Base-by-base conservation (phyloP, 30 jellyfish, hydroid and myxozoan genomes). In the Hydractinia symbiolongicarpus region DNA sequence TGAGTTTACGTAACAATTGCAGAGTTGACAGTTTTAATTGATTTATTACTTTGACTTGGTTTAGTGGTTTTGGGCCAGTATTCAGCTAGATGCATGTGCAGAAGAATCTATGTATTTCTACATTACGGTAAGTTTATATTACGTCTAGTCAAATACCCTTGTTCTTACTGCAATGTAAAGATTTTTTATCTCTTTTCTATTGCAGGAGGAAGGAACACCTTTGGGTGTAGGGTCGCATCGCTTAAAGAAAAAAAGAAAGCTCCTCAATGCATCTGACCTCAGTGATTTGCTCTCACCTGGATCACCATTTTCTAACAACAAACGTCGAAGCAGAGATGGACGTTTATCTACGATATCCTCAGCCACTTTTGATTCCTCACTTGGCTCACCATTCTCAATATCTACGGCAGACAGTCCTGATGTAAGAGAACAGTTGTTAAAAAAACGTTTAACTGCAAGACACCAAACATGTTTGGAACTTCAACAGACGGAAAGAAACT, bases 61-160 rank as follows among this genome's bases (percentile, higher is more conserved):
- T 8, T 73, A 94, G 99, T 94, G 99, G 99, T 94, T 94, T 77
- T 94, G 99, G 99, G 96, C 99, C 50, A 88, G 99, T 61, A 94
- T 94, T 68, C 99, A 94, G 70, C 73, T 94, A 61, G 99, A 94
- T 69, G 99, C 96, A 7, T 89, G 99, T 67, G 96, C 99, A 17
- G 99, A 94, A 30, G 99, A 94, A 78, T 77, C 84, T 89, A 86
- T 94, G 79, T 94, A 94, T 60, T 79, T 61, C 52, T 87, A 77
- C 83, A 79, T 62, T 54, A 79, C 79, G 14, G 97, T 90, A 86
- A 81, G 93, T 82, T 67, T 40, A n/a, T 54, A 5, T 14, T 56
- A 51, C 50, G 40, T 7, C 21, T 67, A 0, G 1, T 13, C 21
- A 11, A 11, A 10, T 11, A 58, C 15, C 15, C 3, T 58, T 58